phyloP scores from a whole-genome alignment of 2,113 vertebrate species.

The Mugil cephalus region DNA sequence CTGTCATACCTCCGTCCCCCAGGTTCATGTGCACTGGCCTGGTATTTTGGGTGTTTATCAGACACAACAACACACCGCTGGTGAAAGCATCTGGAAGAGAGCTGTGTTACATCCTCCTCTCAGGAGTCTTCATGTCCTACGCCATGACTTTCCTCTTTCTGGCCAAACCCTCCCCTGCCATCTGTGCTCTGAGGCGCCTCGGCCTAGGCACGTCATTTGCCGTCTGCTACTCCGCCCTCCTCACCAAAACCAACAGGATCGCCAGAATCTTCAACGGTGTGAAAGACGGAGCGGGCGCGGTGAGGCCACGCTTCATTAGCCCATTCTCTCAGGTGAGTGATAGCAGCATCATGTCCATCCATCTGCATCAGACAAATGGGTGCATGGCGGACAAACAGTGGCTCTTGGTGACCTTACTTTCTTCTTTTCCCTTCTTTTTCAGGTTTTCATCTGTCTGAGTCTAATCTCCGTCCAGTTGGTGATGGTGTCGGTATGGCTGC shows the following conservation, averaged over 20 bases:
- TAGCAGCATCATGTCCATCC: slow-evolving; percentile 14
- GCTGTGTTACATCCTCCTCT: slow-evolving; percentile 95
- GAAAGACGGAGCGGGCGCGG: slow-evolving; percentile 90
- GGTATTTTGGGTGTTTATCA: slow-evolving; percentile 93
- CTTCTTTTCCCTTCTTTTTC: slow-evolving; percentile 3
- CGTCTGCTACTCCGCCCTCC: slow-evolving; percentile 96
- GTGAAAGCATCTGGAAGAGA: slow-evolving; percentile 98
- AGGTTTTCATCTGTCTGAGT: slow-evolving; percentile 94
- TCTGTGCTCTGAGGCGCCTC: slow-evolving; percentile 93
- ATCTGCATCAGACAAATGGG: slow-evolving; percentile 45
- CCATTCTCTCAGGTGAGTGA: slow-evolving; percentile 93
- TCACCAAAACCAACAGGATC: slow-evolving; percentile 99
- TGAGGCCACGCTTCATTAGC: slow-evolving; percentile 97
- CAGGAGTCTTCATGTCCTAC: slow-evolving; percentile 96
- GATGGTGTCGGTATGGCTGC: slow-evolving; percentile 94
- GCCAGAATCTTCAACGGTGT: slow-evolving; percentile 96
- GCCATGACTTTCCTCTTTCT: slow-evolving; percentile 99
- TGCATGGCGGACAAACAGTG: slow-evolving; percentile 23
- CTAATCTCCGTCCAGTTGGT: slow-evolving; percentile 95
- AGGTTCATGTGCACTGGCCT: slow-evolving; percentile 92
- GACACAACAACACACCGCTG: slow-evolving; percentile 94
- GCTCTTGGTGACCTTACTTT: slow-evolving; percentile 21
- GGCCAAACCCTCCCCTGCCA: slow-evolving; percentile 94
- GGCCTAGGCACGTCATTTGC: slow-evolving; percentile 96
- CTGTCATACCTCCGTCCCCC: slow-evolving; percentile 1